phyloP scores from a whole-genome alignment of 2,797 vertebrate species.

The Ctenosaura bakeri region DNA sequence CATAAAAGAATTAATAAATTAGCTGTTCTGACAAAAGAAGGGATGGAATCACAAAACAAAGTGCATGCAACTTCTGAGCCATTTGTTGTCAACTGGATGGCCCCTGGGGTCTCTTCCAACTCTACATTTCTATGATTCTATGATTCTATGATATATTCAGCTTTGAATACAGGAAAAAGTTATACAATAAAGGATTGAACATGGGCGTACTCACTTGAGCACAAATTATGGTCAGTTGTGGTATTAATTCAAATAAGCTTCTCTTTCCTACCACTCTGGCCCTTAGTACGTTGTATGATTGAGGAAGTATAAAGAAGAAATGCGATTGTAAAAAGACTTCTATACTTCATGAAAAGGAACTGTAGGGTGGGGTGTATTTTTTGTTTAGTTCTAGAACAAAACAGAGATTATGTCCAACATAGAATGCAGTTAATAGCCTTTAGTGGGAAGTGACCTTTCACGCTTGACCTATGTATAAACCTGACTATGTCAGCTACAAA shows the following conservation, averaged over 20 bases:
- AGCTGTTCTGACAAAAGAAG: too few species aligned
- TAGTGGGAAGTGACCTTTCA: background rate
- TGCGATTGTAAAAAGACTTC: constrained; percentile 10
- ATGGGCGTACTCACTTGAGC: background rate
- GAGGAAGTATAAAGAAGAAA: background rate
- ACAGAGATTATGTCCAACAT: constrained; percentile 23
- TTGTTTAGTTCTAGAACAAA: constrained; percentile 8
- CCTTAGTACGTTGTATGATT: constrained; percentile 1
- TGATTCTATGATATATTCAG: too few species aligned
- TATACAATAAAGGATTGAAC: background rate
- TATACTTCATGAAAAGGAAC: constrained; percentile 31
- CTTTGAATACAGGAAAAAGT: too few species aligned
- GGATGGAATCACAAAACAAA: too few species aligned
- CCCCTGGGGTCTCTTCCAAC: too few species aligned
- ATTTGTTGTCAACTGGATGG: too few species aligned
- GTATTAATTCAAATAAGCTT: background rate
- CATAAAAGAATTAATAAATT: too few species aligned
- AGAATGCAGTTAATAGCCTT: background rate
- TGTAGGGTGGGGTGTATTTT: background rate
- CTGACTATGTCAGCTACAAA: background rate
- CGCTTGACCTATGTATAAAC: constrained; percentile 43
- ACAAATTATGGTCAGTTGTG: background rate
- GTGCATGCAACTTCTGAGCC: too few species aligned
- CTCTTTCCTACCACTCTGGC: too few species aligned
- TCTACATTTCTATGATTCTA: too few species aligned